Base-by-base conservation (phyloP, 1,140 invertebrate genomes). In the Ceratina australensis region DNA sequence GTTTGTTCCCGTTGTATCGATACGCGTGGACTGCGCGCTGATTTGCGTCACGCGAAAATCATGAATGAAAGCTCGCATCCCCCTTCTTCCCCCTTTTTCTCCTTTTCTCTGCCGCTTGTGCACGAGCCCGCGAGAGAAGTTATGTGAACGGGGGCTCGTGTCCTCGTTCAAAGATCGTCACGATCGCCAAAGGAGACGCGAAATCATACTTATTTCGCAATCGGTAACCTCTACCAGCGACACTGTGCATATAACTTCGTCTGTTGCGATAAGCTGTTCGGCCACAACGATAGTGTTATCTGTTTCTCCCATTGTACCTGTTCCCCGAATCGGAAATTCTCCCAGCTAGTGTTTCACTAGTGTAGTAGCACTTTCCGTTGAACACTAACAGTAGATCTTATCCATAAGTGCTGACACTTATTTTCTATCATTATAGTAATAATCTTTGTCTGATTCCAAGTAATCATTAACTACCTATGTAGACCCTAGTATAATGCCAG, bases 41-140 rank as follows among this genome's bases (percentile, higher is more conserved):
- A 66, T 60, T 20, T 3, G 7, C 24, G 69, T 72, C 59, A 61
- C 59, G 18, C 69, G 47, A 42, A n/a, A 63, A 20, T 72, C 69
- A 72, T 72, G 69, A 72, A 72, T 72, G 69, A 72, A 72, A 72
- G 59, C 69, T 59, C 56, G 7, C 16, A 1, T 16, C 68, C n/a
- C 13, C 20, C 50, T 24, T n/a, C 49, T n/a, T 16, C 68, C n/a
- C 13, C 20, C 50, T 24, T n/a, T 59, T n/a, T 24, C 12, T 18
- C 28, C 24, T 15, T 24, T 1, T 49, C 24, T 7, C 13, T 49
- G 8, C 47, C 16, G 1, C n/a, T 3, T 3, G 13, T 7, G 0
- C 16, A 1, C 7, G 15, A 26, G n/a, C 10, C 1, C 33, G 33
- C 4, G 20, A 10, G 5, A 12, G 4, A 26, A 54, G 28, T 15